Evolutionary conservation across 2,113 vertebrate genomes (phyloP).

Genomic region (Bothrops jararaca): DNA sequence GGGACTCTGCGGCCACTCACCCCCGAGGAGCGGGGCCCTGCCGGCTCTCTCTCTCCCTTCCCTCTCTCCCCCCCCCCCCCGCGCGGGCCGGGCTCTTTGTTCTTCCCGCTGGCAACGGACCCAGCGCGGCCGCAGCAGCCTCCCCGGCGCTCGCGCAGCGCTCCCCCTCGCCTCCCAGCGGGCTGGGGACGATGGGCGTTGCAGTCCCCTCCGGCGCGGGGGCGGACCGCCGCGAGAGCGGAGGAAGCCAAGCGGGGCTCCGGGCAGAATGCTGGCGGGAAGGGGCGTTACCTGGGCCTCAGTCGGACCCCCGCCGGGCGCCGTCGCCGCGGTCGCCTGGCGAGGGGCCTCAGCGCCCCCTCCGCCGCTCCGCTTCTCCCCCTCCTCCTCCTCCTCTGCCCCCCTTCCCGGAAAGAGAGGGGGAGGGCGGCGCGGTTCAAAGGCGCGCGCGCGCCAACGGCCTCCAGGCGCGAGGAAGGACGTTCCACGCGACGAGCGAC

Average conservation of each 20-base stretch:
- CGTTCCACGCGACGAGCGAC: neutral
- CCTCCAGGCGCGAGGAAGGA: neutral
- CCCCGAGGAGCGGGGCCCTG: too few species aligned
- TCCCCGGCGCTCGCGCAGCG: neutral
- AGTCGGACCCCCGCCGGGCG: neutral
- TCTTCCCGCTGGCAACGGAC: neutral
- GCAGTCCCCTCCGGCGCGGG: neutral
- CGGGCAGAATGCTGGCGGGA: neutral
- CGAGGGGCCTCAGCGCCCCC: neutral
- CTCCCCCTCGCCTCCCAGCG: neutral
- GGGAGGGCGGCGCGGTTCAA: neutral
- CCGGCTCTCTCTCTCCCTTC: too few species aligned
- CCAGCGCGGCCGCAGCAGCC: neutral
- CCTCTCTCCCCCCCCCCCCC: too few species aligned
- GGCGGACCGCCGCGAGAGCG: neutral
- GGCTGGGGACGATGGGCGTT: neutral
- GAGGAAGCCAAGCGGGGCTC: neutral
- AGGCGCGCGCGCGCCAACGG: neutral
- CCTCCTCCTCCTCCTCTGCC: neutral
- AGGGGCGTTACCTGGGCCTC: constrained; percentile 11
- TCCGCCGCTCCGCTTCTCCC: neutral
- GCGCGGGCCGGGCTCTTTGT: neutral
- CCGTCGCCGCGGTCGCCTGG: neutral
- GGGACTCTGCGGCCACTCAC: too few species aligned
- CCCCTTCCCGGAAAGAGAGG: neutral